Evolutionary conservation across 2,888 invertebrate genomes (phyloP).

Genomic region (Dicyrtoma fusca): DNA sequence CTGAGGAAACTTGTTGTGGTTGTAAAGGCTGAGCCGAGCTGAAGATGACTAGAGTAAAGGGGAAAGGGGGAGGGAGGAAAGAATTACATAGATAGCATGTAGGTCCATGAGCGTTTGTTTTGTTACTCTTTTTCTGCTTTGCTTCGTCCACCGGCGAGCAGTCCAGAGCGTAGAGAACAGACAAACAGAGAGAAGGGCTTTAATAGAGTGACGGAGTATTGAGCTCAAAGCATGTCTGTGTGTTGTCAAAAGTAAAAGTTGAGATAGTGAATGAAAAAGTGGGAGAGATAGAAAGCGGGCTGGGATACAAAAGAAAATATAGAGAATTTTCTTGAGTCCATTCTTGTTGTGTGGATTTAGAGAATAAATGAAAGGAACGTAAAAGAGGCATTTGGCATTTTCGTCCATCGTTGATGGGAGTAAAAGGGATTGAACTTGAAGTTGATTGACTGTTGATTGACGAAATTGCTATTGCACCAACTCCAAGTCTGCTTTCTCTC

Average conservation of each 20-base stretch:
- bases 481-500: neutral
- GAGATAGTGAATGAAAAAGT: neutral
- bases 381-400: neutral
- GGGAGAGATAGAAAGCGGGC: neutral
- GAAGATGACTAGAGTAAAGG: too few species aligned
- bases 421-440: neutral
- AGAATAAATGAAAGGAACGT: neutral
- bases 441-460: constrained; percentile 24
- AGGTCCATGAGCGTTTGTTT: too few species aligned
- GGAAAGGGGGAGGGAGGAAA: too few species aligned
- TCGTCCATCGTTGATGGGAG: constrained; percentile 15
- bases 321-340: neutral
- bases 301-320: neutral
- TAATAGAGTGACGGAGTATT: neutral
- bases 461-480: constrained; percentile 5
- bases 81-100: too few species aligned
- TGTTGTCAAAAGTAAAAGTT: neutral
- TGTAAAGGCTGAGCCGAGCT: too few species aligned
- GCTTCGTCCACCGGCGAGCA: neutral
- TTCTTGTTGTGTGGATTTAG: constrained; percentile 1
- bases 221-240: neutral
- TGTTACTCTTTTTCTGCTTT: too few species aligned
- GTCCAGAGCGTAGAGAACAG: neutral
- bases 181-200: neutral
- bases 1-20: too few species aligned